Evolutionary conservation across 2,113 vertebrate genomes (phyloP).

Genomic region (human (Homo sapiens)): GRCh38 chr4:127069501-127070000

Average conservation of each 20-base stretch:
- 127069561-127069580: neutral
- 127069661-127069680: neutral
- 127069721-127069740: neutral
- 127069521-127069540: neutral
- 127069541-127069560: neutral
- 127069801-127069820: neutral
- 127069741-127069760: neutral
- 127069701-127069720: neutral
- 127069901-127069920: conserved; percentile 39
- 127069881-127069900: conserved; percentile 48
- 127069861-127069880: conserved; percentile 21
- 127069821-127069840: neutral
- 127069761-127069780: neutral
- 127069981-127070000: neutral
- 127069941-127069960: conserved; percentile 67
- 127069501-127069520: neutral
- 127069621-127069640: neutral
- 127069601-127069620: neutral
- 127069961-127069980: conserved; percentile 52
- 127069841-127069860: conserved; percentile 43
- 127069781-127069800: neutral
- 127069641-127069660: neutral
- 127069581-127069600: neutral
- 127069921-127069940: conserved; percentile 49
- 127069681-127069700: neutral